Conservation (phyloP, 2,113 vertebrate genomes). For the Thalassoma bifasciatum region DNA sequence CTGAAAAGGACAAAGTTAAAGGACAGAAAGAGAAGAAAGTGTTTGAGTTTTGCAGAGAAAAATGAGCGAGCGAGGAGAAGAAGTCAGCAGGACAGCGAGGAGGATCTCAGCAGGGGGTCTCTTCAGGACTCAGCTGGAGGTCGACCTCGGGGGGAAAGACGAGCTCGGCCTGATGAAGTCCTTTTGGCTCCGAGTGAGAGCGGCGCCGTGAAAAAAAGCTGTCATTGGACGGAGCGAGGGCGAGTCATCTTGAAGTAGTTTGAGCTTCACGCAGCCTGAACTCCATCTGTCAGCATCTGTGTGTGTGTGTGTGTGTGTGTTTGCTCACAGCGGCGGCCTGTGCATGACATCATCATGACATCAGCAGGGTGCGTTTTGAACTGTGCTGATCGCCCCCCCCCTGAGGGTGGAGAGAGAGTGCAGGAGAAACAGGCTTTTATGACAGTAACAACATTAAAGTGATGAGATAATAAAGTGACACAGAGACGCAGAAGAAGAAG, state of each 20-base stretch:
- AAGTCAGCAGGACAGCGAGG: no score
- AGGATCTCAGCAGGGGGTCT: background rate
- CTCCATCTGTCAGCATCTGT: background rate
- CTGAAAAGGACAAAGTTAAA: no score
- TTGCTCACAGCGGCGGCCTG: background rate
- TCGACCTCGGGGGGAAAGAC: background rate
- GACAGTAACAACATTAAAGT: background rate
- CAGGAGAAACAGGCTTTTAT: background rate
- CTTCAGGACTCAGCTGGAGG: background rate
- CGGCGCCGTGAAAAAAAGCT: background rate
- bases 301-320: background rate
- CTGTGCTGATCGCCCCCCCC: background rate
- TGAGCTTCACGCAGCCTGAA: background rate
- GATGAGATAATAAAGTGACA: no score
- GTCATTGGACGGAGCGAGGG: background rate
- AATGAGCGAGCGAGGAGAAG: background rate
- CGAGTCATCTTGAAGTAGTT: background rate
- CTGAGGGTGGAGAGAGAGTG: background rate
- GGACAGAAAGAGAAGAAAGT: no score
- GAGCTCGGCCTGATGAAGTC: background rate
- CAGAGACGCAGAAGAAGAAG: background rate
- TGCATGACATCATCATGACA: slow-evolving; percentile 2
- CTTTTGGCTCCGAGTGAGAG: no score
- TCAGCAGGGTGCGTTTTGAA: background rate
- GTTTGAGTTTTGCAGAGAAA: no score